These are phyloP conservation scores for Scrobipalpa atriplicella DNA, from an alignment of 2,888 invertebrate genomes.

Conservation along the genomic window DNA sequence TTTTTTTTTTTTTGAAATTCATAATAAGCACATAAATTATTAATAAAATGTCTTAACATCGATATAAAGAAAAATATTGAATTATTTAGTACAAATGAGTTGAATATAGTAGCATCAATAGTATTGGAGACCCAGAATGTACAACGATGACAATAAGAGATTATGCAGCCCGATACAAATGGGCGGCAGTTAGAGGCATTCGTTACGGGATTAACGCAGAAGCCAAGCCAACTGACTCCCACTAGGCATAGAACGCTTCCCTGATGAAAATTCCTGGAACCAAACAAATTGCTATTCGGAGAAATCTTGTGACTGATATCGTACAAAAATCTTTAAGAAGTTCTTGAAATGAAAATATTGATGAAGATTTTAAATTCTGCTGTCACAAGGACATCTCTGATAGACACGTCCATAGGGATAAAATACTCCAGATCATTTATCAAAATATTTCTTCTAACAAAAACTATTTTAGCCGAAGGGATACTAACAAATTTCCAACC, in stretches of 20 bases:
- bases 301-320: neutral
- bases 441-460: slow-evolving; percentile 26
- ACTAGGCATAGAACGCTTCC: neutral
- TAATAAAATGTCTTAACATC: no score
- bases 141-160: slow-evolving; percentile 40
- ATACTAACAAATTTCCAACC: slow-evolving; percentile 47
- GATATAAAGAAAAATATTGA: no score
- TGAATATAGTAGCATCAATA: neutral
- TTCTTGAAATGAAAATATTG: no score
- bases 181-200: slow-evolving; percentile 51
- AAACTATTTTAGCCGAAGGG: slow-evolving; percentile 41
- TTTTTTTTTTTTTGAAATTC: no score
- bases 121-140: neutral
- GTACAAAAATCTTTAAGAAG: no score
- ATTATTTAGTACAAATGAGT: no score
- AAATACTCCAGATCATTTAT: slow-evolving; percentile 21
- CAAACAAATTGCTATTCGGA: neutral
- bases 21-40: no score
- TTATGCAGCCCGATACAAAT: slow-evolving; percentile 51
- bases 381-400: neutral
- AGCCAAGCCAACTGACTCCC: neutral
- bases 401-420: slow-evolving; percentile 8
- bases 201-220: slow-evolving; percentile 39
- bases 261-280: neutral
- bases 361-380: neutral